Base-by-base conservation (phyloP, 1,140 invertebrate species). In the Anastrepha ludens region DNA sequence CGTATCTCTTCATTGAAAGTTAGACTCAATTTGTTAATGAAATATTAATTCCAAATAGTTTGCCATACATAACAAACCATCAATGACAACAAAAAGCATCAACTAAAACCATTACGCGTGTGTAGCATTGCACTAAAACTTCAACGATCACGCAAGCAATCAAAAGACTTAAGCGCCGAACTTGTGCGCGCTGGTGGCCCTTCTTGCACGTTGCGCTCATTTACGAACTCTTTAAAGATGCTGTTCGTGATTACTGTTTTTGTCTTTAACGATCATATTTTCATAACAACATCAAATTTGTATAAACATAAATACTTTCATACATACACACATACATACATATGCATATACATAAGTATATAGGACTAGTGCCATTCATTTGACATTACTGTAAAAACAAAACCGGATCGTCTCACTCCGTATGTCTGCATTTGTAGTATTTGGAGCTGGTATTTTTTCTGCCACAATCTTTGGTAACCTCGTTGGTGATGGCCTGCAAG, bases 101-200 rank as follows among this genome's bases (percentile, higher is more conserved):
- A 62, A 62, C 11, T 62, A 62, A 62, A 62, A 62, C 60, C 11
- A 13, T 13, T 62, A 62, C 15, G 60, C 60, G 7, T 44, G 67
- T 9, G 15, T 39, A 1, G 67, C 41, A 17, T 17, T 17, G 41
- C 39, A 44, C 2, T 74, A 55, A 55, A 55, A 55, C 11, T 55
- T 55, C 50, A 55, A 55, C 50, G 11, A 11, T 55, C 50, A 11
- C 50, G 50, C 11, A 6, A 39, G 15, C 67, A 74, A 47, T 44
- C 67, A 74, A 74, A 74, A 74, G 67, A 74, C 67, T 74, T 74
- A 74, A 74, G 67, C 67, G 13, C 13, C 67, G 67, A 74, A 74
- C 67, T 15, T 47, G 67, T 7, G 67, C 9, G 67, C 15, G 67
- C 9, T 44, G 65, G 2, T 44, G 65, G 39, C 67, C 13, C 39